Evolutionary conservation across 2,888 invertebrate genomes (phyloP).

Genomic region (Acanthacorydalis orientalis): DNA sequence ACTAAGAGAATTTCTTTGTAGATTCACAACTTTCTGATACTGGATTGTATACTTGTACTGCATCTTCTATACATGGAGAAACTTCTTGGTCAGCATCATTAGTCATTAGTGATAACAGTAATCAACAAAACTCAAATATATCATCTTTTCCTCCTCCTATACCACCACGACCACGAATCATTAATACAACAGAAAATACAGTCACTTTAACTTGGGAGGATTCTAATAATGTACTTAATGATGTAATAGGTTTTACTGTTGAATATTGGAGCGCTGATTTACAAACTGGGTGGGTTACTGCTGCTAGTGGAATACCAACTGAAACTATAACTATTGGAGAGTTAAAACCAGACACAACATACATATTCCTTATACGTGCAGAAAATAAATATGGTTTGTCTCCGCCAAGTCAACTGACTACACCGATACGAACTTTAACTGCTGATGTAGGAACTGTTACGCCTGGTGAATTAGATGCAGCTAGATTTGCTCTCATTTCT

Average conservation of each 20-base stretch:
- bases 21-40: conserved; percentile 56
- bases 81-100: conserved; percentile 66
- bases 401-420: conserved; percentile 63
- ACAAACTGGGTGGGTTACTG: conserved; percentile 59
- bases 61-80: conserved; percentile 68
- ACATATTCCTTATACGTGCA: conserved; percentile 72
- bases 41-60: conserved; percentile 69
- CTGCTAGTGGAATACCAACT: conserved; percentile 47
- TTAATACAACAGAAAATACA: conserved; percentile 46
- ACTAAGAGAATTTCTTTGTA: conserved; percentile 19
- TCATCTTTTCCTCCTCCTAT: conserved; percentile 47
- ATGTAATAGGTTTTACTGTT: conserved; percentile 48
- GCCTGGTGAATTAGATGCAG: conserved; percentile 60
- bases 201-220: conserved; percentile 45
- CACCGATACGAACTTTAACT: conserved; percentile 44
- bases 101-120: conserved; percentile 29
- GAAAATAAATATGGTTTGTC: conserved; percentile 76
- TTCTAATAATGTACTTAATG: conserved; percentile 27
- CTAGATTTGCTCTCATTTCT: conserved; percentile 56
- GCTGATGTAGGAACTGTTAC: conserved; percentile 49
- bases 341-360: conserved; percentile 62
- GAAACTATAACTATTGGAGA: conserved; percentile 54
- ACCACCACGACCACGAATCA: conserved; percentile 50
- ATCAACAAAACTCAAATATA: conserved; percentile 27
- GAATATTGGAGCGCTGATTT: conserved; percentile 63